phyloP scores from a whole-genome alignment of 1,140 invertebrate species.

The Uloborus diversus region DNA sequence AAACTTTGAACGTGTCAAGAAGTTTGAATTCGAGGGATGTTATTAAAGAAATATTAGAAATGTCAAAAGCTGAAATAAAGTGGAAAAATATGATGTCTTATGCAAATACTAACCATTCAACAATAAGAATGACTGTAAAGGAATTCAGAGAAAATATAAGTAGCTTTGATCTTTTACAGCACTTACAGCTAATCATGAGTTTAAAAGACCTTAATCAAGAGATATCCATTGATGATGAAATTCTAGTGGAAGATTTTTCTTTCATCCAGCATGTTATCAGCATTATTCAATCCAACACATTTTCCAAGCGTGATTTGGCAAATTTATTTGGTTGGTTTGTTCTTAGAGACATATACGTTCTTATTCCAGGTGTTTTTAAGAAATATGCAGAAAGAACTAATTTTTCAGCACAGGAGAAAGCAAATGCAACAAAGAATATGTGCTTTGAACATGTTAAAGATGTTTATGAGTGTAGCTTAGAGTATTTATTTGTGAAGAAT shows the following conservation, averaged over 20 bases:
- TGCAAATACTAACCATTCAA: not conserved
- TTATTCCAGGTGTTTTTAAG: conserved; percentile 7
- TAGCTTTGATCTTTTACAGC: conserved; percentile 9
- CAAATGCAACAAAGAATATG: not conserved
- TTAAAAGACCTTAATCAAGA: not conserved
- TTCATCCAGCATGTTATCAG: not conserved
- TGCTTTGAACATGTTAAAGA: conserved; percentile 8
- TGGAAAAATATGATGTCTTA: not conserved
- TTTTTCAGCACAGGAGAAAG: not conserved
- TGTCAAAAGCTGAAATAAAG: not conserved
- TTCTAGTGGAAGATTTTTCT: conserved; percentile 19
- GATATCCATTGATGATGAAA: not conserved
- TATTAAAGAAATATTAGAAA: not conserved
- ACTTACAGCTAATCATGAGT: conserved; percentile 5
- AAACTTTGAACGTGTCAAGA: not conserved
- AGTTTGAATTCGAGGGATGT: not conserved
- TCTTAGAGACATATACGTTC: not conserved
- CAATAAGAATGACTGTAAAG: conserved; percentile 2
- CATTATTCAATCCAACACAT: not conserved
- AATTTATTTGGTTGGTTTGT: conserved; percentile 42
- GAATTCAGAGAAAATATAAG: conserved; percentile 8
- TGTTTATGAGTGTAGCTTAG: conserved; percentile 14
- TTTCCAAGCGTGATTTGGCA: conserved; percentile 11
- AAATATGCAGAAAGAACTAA: not conserved
- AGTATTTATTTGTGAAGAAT: conserved; percentile 38